These are phyloP conservation scores for Diaprepes abbreviatus DNA, from an alignment of 2,888 invertebrate species.

Conservation along the genomic window DNA sequence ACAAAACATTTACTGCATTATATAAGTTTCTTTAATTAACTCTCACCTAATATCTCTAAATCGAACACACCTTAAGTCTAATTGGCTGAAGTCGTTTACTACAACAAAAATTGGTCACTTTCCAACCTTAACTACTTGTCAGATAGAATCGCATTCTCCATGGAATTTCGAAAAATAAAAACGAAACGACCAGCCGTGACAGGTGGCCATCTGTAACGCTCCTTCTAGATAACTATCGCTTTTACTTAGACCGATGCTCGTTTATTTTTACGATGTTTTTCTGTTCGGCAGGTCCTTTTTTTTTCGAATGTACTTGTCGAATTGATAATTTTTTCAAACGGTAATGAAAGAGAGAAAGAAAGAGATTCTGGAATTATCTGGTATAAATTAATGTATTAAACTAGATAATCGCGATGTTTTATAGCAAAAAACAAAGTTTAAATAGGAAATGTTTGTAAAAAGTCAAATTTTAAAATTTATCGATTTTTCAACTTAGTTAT, in stretches of 20 bases:
- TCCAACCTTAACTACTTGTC: constrained; percentile 22
- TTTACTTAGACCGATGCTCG: constrained; percentile 22
- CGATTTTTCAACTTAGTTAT: too few relatives aligned
- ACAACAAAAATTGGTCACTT: constrained; percentile 33
- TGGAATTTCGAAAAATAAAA: constrained; percentile 27
- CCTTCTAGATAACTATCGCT: constrained; percentile 33
- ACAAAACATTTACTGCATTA: too few relatives aligned
- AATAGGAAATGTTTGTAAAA: too few relatives aligned
- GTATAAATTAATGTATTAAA: too few relatives aligned
- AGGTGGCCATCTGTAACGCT: constrained; percentile 36
- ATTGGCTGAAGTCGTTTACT: constrained; percentile 9
- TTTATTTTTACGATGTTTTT: constrained; percentile 33
- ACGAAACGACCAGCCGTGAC: constrained; percentile 25
- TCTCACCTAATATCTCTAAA: not conserved
- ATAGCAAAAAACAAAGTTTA: too few relatives aligned
- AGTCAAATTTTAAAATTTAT: too few relatives aligned
- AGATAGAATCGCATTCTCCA: constrained; percentile 25
- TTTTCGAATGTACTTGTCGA: not conserved
- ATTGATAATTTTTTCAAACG: constrained; percentile 10
- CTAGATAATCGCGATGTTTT: too few relatives aligned
- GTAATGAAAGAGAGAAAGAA: too few relatives aligned
- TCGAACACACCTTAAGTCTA: constrained; percentile 21
- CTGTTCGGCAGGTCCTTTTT: not conserved
- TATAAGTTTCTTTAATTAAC: constrained; percentile 15
- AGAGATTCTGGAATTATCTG: too few relatives aligned